Base-by-base conservation (phyloP, 2,888 invertebrate species). In the Conops quadrifasciatus region DNA sequence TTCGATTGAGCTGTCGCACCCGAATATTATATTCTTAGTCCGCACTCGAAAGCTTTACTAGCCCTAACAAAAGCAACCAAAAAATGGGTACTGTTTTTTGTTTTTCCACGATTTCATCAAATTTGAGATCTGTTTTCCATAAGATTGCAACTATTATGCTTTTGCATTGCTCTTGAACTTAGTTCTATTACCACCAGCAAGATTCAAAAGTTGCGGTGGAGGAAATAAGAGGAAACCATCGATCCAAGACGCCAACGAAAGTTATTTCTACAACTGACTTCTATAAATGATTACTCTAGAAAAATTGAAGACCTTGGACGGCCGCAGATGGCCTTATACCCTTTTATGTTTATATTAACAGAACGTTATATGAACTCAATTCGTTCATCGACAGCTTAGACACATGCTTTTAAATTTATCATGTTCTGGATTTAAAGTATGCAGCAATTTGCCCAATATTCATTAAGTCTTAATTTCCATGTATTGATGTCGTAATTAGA, bases 141-240 rank as follows among this genome's bases (percentile, higher is more conserved):
- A 51, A 51, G 51, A 51, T 51, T 51, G 15, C 4, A 51, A n/a
- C 11, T 11, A 51, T 51, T 51, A 51, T 51, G n/a, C n/a, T 51
- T 51, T 51, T 51, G 51, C n/a, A 51, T 16, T 51, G n/a, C 51
- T 51, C 4, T 51, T 51, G 51, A 51, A 51, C n/a, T 51, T n/a
- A 7, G n/a, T 51, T 16, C n/a, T 51, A 51, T 51, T 51, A n/a
- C 51, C 51, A 51, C n/a, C 51, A 51, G 51, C 51, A 51, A 51
- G 51, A 16, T 51, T 51, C 51, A 51, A 51, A n/a, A 51, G 51
- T 51, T 51, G 51, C n/a, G 51, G 51, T 51, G 51, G n/a, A 51
- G 51, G 51, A 51, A 51, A 51, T 51, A 51, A 51, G 51, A 51
- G n/a, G 4, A 51, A 51, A 51, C 15, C 51, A 51, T 51, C 51